Base-by-base conservation (phyloP, 2,113 vertebrate species). In the Rhinichthys klamathensis region DNA sequence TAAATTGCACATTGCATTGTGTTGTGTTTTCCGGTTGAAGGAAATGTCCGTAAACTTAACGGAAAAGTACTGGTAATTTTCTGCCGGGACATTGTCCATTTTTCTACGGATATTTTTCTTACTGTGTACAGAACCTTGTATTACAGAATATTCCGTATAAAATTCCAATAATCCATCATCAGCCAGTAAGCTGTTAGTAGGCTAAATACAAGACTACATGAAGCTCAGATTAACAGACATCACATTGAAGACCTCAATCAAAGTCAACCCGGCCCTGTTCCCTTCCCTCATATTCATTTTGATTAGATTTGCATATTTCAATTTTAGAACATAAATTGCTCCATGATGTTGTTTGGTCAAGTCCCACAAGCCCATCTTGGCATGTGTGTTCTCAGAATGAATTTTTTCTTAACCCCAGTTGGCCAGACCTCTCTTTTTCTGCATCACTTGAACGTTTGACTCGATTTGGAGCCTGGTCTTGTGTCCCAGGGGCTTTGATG, bases 401-500 rank as follows among this genome's bases (percentile, higher is more conserved):
- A 61, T 74, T 65, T 80, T 61, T 49, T 73, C 32, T 7, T 27
- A 61, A 27, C 21, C 12, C 32, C 78, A 25, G 38, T 54, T 67
- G 38, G 7, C n/a, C 18, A 75, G 67, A 25, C 60, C 85, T 81
- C 23, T 60, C 27, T 72, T 74, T 73, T 85, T 83, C 69, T 63
- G n/a, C 69, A 80, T 73, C 38, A 79, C 79, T 87, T 67, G 23
- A 83, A 16, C 46, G 27, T 88, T 75, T 73, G 75, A 46, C 51
- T 81, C 80, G 10, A 80, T 88, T 82, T 86, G 56, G 61, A 84
- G 46, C 15, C 30, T 74, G 58, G 60, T 49, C 76, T 61, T 41
- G 69, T 81, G 81, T 85, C 60, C 70, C 70, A 21, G 46, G 80
- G 23, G 80, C 63, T 87, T 87, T 88, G 84, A 89, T 88, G 83